Evolutionary conservation across 2,113 vertebrate species (phyloP), one percentile per base, ranked within the genome.

Genomic region (Callipepla squamata): DNA sequence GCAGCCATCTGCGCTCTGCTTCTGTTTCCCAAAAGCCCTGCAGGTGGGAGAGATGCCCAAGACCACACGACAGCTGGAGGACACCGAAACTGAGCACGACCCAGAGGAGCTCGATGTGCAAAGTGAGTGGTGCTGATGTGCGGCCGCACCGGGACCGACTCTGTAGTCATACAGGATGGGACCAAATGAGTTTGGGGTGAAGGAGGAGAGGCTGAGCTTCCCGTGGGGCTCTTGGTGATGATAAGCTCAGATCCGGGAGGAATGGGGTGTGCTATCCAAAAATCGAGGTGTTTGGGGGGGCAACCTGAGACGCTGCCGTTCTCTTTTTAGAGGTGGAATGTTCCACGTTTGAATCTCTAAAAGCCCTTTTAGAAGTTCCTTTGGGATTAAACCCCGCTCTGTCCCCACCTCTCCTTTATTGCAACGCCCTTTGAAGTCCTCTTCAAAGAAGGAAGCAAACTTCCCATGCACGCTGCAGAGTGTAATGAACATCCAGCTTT

Each of bases 151-250:
- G n/a, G 98, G 99, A 47, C 98, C 98, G 9, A 98, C 99, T 87
- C 95, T 98, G 47, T 22, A 32, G 25, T 32, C 21, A 30, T 40
- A 45, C 20, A 34, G 42, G 32, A 50, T 58, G 26, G 19, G 55
- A 9, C 65, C 44, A 57, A 16, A 13, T 9, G 53, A 23, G 16
- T 28, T n/a, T 10, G 34, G 68, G 25, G 16, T 36, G 67, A 11
- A 9, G 34, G 23, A 17, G 67, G n/a, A 36, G n/a, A 22, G 23
- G n/a, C 67, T 50, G 47, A 36, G 99, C 97, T 80, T 98, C 98
- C 83, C 99, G 98, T 84, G 97, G 98, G 94, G 85, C 86, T 9
- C 34, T 98, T 69, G 99, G 98, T 94, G 98, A 99, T 89, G 98
- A 95, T 66, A 98, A 98, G 90, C 96, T 99, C 50, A 26, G 50